Evolutionary conservation across 1,140 invertebrate species (phyloP).

Genomic region (Lepidurus couesii): DNA sequence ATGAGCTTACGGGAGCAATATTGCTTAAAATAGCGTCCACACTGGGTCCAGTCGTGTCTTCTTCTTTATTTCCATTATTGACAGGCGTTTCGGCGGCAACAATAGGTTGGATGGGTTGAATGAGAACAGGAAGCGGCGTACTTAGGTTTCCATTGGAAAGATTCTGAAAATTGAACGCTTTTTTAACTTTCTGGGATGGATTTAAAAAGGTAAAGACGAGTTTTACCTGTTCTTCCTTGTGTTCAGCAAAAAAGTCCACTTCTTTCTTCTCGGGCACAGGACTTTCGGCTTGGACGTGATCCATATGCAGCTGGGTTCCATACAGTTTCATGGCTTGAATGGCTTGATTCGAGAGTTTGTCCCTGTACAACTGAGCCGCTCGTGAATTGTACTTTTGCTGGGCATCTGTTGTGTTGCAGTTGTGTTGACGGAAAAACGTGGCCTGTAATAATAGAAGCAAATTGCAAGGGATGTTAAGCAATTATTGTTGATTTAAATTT

Average conservation of each 20-base stretch:
- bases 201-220: background rate
- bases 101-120: background rate
- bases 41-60: slow-evolving; percentile 46
- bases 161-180: background rate
- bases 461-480: background rate
- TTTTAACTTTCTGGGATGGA: background rate
- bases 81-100: background rate
- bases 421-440: slow-evolving; percentile 90
- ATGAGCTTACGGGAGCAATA: slow-evolving; percentile 6
- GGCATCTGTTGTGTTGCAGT: slow-evolving; percentile 81
- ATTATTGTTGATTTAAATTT: background rate
- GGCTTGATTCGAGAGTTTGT: slow-evolving; percentile 72
- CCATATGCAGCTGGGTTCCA: slow-evolving; percentile 69
- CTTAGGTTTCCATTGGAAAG: background rate
- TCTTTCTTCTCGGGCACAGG: slow-evolving; percentile 52
- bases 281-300: slow-evolving; percentile 40
- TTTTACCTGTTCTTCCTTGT: slow-evolving; percentile 6
- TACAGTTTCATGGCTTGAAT: slow-evolving; percentile 80
- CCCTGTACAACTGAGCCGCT: slow-evolving; percentile 85
- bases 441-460: slow-evolving; percentile 54
- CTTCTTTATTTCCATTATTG: slow-evolving; percentile 36
- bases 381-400: slow-evolving; percentile 97
- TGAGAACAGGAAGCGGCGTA: slow-evolving; percentile 15
- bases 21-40: slow-evolving; percentile 46
- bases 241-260: slow-evolving; percentile 74